Evolutionary conservation across 2,797 vertebrate genomes (phyloP).

Genomic region (Orientallactaga sibirica): DNA sequence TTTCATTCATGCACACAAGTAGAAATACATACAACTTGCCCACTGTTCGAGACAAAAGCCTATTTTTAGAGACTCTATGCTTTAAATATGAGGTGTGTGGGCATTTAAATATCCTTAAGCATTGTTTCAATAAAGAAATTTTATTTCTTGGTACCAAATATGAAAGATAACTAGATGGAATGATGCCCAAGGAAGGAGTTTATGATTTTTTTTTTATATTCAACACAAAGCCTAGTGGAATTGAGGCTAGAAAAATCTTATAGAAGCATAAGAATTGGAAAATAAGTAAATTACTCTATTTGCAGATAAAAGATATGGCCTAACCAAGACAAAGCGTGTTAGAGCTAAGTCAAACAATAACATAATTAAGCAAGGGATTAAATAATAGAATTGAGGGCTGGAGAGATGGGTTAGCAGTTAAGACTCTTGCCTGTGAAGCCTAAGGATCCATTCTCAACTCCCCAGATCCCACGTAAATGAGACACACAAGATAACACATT

Average conservation of each 20-base stretch:
- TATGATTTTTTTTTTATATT: neutral
- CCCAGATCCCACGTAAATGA: no score
- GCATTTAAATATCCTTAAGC: neutral
- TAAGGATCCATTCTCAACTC: no score
- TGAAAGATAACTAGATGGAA: neutral
- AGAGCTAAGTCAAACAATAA: neutral
- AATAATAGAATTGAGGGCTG: neutral
- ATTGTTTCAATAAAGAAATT: neutral
- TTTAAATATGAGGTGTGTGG: neutral
- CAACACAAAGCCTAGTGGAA: neutral
- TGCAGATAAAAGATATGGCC: neutral
- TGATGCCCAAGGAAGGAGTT: constrained; percentile 5
- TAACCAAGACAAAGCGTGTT: neutral
- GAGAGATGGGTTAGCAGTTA: no score
- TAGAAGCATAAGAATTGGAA: neutral
- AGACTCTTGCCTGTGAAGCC: no score
- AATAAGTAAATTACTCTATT: constrained; percentile 6
- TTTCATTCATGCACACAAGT: neutral
- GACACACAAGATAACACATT: no score
- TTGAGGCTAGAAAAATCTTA: neutral
- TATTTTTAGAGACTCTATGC: neutral
- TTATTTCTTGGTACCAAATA: constrained; percentile 3
- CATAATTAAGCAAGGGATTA: neutral
- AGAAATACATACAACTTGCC: neutral
- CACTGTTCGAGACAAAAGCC: neutral